Evolutionary conservation across 2,888 invertebrate genomes (phyloP).

Genomic region (Stenurella melanura): DNA sequence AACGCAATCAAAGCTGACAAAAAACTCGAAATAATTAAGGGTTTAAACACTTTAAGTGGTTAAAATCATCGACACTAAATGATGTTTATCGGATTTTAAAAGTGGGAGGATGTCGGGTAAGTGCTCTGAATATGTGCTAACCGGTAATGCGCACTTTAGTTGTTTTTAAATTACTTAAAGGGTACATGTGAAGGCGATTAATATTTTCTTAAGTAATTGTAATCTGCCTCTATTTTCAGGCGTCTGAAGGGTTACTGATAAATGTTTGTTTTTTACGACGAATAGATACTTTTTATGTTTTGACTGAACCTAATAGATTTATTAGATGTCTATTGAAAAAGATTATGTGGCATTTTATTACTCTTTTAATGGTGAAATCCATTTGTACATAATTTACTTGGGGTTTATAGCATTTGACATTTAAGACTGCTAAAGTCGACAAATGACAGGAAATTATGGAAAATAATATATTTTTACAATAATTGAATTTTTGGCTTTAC

Average conservation of each 20-base stretch:
- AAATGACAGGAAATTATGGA: too few species aligned
- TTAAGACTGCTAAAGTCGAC: too few species aligned
- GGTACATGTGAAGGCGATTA: conserved; percentile 49
- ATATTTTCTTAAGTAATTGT: conserved; percentile 45
- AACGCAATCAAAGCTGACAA: conserved; percentile 42
- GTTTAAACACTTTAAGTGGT: conserved; percentile 47
- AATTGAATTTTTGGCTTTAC: too few species aligned
- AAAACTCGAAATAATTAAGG: conserved; percentile 47
- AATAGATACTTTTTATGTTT: conserved; percentile 5
- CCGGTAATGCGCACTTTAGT: conserved; percentile 49
- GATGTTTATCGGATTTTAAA: conserved; percentile 58
- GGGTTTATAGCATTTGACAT: too few species aligned
- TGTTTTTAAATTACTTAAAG: conserved; percentile 49
- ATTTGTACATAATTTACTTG: too few species aligned
- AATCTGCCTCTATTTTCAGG: conserved; percentile 34
- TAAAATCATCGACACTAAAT: conserved; percentile 56
- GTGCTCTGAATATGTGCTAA: conserved; percentile 47
- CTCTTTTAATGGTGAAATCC: background rate
- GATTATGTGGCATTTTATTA: background rate
- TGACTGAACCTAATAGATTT: conserved; percentile 22
- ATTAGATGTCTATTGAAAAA: background rate
- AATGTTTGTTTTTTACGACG: conserved; percentile 3
- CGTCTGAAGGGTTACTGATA: conserved; percentile 24
- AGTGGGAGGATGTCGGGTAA: conserved; percentile 42
- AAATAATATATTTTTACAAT: too few species aligned